These are phyloP conservation scores for Hippocampus kuda DNA, from an alignment of 2,797 vertebrate species.

Conservation along the genomic window DNA sequence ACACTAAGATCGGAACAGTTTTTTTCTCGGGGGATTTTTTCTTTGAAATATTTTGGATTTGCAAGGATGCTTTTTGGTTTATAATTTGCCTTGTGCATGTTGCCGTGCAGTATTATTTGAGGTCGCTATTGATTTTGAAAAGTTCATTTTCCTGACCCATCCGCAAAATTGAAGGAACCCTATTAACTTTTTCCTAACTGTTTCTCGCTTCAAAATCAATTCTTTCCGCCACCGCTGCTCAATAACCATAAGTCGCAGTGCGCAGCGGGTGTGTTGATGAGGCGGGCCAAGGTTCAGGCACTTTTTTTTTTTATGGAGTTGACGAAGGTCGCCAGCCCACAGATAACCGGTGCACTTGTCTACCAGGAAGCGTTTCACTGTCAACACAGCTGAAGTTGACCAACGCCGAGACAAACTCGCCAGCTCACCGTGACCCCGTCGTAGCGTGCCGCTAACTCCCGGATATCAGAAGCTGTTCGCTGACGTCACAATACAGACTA, in stretches of 20 bases:
- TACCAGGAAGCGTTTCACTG: neutral
- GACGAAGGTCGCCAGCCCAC: neutral
- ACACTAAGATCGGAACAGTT: no score
- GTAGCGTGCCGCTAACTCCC: no score
- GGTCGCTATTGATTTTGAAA: neutral
- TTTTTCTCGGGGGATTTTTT: no score
- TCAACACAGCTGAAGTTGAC: neutral
- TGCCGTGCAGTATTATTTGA: neutral
- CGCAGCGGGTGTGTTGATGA: neutral
- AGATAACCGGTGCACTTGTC: neutral
- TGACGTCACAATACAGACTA: no score
- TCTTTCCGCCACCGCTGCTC: neutral
- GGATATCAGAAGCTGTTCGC: no score
- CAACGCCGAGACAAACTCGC: neutral
- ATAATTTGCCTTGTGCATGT: no score
- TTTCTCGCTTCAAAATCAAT: neutral
- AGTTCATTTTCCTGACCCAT: neutral
- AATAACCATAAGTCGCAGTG: neutral
- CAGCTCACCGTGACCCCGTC: no score
- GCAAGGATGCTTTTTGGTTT: no score
- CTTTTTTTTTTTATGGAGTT: constrained; percentile 1
- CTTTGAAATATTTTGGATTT: no score
- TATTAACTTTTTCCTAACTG: neutral
- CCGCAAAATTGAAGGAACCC: neutral
- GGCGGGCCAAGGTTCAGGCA: neutral